Evolutionary conservation across 2,888 invertebrate genomes (phyloP), one percentile per base, ranked within the genome.

Genomic region (Endotricha flammealis): DNA sequence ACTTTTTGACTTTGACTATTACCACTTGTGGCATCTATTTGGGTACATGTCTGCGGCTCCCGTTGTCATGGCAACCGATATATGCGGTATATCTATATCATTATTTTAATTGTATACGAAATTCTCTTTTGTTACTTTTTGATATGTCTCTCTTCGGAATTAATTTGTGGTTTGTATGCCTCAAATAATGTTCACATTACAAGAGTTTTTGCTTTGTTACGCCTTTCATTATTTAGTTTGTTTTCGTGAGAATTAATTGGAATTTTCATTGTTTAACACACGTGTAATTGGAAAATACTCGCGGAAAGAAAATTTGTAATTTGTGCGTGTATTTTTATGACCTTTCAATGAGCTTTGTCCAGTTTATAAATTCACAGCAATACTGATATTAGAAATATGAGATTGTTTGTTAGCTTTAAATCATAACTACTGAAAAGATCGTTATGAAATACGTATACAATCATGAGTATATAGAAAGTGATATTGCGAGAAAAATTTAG

Each of bases 251-350:
- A 75, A 76, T 71, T 75, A 78, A 79, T 79, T 77, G 74, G 65
- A 77, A 72, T 76, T 76, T 72, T 68, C 71, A 71, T 73, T 79
- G 72, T 77, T 55, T 62, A 65, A 67, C 64, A 64, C 68, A 72
- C 65, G 66, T 77, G 71, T 77, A 74, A 78, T 78, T 76, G 70
- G 69, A 76, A 73, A 65, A 62, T 36, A 42, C 36, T n/a, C n/a
- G 24, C 35, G 37, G 24, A 36, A 50, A 51, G 57, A 50, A 52
- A 46, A 51, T 59, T 53, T 58, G 62, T n/a, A n/a, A n/a, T n/a
- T n/a, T n/a, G n/a, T n/a, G n/a, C n/a, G n/a, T n/a, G n/a, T n/a
- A n/a, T n/a, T n/a, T n/a, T n/a, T n/a, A n/a, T n/a, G n/a, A n/a
- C n/a, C n/a, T n/a, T n/a, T n/a, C n/a, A n/a, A n/a, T n/a, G n/a